Evolutionary conservation across 92 coral and sea anemone genomes (phyloP).

Genomic region (Hydrozoanthus gracilis): DNA sequence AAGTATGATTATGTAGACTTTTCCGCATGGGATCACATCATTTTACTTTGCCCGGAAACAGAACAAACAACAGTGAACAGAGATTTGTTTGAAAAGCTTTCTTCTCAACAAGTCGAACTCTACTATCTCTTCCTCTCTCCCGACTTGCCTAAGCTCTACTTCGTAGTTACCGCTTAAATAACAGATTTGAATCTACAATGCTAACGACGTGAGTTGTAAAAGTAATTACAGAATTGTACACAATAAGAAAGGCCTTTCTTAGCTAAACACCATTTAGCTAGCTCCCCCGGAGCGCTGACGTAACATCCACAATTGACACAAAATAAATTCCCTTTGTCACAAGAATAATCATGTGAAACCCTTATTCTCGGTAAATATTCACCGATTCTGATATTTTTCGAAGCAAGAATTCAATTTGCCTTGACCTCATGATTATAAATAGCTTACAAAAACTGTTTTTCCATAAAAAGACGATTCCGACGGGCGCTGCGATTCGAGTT

Average conservation of each 20-base stretch:
- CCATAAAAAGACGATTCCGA: background rate
- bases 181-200: constrained; percentile 13
- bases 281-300: constrained; percentile 56
- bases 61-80: constrained; percentile 14
- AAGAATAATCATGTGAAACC: constrained; percentile 31
- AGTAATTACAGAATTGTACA: constrained; percentile 39
- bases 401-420: constrained; percentile 34
- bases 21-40: constrained; percentile 37
- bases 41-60: constrained; percentile 25
- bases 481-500: background rate
- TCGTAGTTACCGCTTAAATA: constrained; percentile 29
- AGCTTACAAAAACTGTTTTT: background rate
- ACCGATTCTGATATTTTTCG: constrained; percentile 29
- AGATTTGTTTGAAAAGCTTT: background rate
- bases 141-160: constrained; percentile 9
- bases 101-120: background rate
- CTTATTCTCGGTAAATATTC: constrained; percentile 32
- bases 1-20: constrained; percentile 17
- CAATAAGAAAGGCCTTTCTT: constrained; percentile 36
- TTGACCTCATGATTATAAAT: constrained; percentile 33
- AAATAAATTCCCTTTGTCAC: constrained; percentile 41
- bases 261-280: constrained; percentile 15
- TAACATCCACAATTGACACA: constrained; percentile 21
- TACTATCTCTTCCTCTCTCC: background rate
- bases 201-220: constrained; percentile 21